Evolutionary conservation across 2,888 invertebrate species (phyloP).

Genomic region (Myopa testacea): DNA sequence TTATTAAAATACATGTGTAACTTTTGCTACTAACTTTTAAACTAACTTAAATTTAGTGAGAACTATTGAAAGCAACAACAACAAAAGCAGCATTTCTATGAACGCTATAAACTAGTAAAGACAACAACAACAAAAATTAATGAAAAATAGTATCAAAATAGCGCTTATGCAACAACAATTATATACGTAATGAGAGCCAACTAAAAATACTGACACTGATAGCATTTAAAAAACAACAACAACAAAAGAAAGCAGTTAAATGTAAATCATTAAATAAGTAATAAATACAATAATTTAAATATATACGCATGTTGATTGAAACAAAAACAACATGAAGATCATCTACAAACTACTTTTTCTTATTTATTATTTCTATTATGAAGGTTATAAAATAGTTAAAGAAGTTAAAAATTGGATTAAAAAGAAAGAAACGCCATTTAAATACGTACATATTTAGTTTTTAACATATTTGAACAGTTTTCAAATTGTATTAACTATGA

Average conservation of each 20-base stretch:
- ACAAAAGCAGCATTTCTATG: neutral
- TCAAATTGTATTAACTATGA: neutral
- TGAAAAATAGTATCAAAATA: conserved; percentile 5
- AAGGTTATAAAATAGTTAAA: too few species aligned
- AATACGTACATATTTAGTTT: too few species aligned
- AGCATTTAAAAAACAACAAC: conserved; percentile 37
- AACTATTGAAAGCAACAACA: neutral
- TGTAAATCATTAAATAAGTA: conserved; percentile 1
- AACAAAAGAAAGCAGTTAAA: neutral
- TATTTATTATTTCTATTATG: too few species aligned
- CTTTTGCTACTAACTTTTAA: conserved; percentile 32
- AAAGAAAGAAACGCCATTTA: too few species aligned
- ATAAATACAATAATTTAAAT: neutral
- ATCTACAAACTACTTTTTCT: too few species aligned
- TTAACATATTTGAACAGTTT: conserved; percentile 1
- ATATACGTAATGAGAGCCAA: conserved; percentile 33
- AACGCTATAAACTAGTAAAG: neutral
- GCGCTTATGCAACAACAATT: neutral
- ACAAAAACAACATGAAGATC: conserved; percentile 9
- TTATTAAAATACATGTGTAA: conserved; percentile 10
- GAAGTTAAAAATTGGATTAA: too few species aligned
- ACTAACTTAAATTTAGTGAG: neutral
- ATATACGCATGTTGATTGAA: neutral
- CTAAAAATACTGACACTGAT: conserved; percentile 4
- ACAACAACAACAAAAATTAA: neutral